These are phyloP conservation scores for Coreius guichenoti DNA, from an alignment of 2,797 vertebrate species.

Conservation along the genomic window DNA sequence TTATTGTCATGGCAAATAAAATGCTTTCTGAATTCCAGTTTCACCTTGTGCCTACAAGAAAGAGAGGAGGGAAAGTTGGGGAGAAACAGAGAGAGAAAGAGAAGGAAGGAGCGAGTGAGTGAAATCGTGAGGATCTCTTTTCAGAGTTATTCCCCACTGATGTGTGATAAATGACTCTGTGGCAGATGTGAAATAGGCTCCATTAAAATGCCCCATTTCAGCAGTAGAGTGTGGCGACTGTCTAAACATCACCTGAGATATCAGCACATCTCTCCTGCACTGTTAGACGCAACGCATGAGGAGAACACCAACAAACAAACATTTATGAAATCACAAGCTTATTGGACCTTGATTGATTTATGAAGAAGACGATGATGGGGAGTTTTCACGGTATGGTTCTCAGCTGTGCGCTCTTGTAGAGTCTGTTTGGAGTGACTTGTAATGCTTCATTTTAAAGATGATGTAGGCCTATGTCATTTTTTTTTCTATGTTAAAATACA, in stretches of 20 bases:
- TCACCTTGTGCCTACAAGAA: conserved; percentile 18
- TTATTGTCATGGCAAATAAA: conserved; percentile 26
- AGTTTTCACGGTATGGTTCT: neutral
- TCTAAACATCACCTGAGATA: conserved; percentile 36
- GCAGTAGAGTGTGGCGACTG: conserved; percentile 33
- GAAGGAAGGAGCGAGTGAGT: conserved; percentile 1
- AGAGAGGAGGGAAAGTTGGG: neutral
- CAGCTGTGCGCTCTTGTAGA: neutral
- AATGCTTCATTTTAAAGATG: neutral
- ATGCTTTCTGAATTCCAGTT: conserved; percentile 37
- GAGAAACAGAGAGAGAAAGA: conserved; percentile 7
- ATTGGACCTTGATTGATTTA: conserved; percentile 25
- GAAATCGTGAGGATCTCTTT: conserved; percentile 16
- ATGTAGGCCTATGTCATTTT: neutral
- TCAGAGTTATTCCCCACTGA: conserved; percentile 39
- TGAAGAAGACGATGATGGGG: neutral
- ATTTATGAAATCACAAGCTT: conserved; percentile 7
- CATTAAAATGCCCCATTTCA: conserved; percentile 46
- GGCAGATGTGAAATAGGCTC: conserved; percentile 55
- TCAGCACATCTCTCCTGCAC: conserved; percentile 18
- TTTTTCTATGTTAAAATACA: neutral
- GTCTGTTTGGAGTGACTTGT: neutral
- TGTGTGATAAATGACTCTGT: conserved; percentile 44
- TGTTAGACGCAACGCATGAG: neutral
- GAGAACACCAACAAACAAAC: conserved; percentile 12